phyloP scores from a whole-genome alignment of 35 echinoderm and acorn worm genomes.

The Hemicentrotus pulcherrimus region DNA sequence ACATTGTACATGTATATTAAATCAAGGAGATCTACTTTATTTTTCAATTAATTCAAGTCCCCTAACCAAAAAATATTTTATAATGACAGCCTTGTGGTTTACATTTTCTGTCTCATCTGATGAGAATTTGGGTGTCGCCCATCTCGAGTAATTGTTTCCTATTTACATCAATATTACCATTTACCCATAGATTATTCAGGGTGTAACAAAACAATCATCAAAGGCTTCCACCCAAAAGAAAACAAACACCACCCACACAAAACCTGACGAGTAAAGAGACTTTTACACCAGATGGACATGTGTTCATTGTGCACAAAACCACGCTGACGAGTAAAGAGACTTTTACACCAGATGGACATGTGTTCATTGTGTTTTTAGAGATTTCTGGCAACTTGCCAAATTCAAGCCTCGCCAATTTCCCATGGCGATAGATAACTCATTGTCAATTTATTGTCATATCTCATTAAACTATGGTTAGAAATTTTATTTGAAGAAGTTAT shows the following conservation, averaged over 20 bases:
- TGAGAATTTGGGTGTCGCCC: not conserved
- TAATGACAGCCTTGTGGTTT: not conserved
- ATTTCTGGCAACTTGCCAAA: not conserved
- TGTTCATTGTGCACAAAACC: not conserved
- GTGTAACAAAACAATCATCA: not conserved
- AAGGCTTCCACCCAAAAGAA: conserved; percentile 1
- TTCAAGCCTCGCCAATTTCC: not conserved
- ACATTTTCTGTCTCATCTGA: not conserved
- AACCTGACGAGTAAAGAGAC: not conserved
- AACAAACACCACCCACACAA: too few relatives aligned
- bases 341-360: not conserved
- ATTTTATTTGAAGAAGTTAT: not conserved
- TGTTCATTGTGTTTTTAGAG: not conserved
- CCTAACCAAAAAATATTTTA: too few relatives aligned
- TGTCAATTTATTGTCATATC: not conserved
- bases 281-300: not conserved
- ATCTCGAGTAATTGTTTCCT: not conserved
- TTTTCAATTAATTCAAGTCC: too few relatives aligned
- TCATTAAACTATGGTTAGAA: not conserved
- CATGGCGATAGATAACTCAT: not conserved
- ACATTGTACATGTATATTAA: too few relatives aligned
- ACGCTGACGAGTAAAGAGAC: not conserved
- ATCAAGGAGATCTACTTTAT: too few relatives aligned
- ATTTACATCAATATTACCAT: not conserved
- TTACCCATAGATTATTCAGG: not conserved